Evolutionary conservation across 2,888 invertebrate species (phyloP).

Genomic region (Parasteatoda lunata): DNA sequence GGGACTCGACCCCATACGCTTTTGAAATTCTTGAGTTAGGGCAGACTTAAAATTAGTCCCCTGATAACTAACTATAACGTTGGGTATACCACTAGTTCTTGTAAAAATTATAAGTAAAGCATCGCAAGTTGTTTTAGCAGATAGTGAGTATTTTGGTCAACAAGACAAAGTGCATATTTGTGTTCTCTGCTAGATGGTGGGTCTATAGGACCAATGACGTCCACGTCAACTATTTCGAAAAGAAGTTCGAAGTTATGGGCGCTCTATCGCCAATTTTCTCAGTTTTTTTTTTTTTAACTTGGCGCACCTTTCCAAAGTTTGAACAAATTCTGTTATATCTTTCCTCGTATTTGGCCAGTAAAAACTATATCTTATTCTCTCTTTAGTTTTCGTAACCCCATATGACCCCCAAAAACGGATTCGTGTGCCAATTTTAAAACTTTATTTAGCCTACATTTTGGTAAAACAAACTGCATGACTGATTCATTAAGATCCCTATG

Average conservation of each 20-base stretch:
- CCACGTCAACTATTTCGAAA: constrained; percentile 7
- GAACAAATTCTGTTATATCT: neutral
- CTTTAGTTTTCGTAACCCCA: neutral
- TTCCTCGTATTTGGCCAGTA: neutral
- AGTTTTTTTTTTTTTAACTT: neutral
- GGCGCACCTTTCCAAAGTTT: neutral
- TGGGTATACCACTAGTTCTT: neutral
- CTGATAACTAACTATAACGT: constrained; percentile 5
- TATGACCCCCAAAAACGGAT: neutral
- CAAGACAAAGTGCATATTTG: neutral
- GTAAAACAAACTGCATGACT: neutral
- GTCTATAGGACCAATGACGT: constrained; percentile 4
- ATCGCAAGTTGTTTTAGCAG: neutral
- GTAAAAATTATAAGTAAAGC: constrained; percentile 14
- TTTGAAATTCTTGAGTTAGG: no score
- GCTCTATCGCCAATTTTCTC: neutral
- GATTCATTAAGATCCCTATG: no score
- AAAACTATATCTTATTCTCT: neutral
- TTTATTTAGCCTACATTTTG: neutral
- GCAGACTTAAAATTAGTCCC: constrained; percentile 21
- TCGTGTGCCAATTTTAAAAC: neutral
- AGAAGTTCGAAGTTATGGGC: neutral
- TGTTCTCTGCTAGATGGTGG: neutral
- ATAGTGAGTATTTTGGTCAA: neutral
- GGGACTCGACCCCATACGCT: neutral